phyloP scores from a whole-genome alignment of 1,140 invertebrate genomes.

The Tetragnatha versicolor region DNA sequence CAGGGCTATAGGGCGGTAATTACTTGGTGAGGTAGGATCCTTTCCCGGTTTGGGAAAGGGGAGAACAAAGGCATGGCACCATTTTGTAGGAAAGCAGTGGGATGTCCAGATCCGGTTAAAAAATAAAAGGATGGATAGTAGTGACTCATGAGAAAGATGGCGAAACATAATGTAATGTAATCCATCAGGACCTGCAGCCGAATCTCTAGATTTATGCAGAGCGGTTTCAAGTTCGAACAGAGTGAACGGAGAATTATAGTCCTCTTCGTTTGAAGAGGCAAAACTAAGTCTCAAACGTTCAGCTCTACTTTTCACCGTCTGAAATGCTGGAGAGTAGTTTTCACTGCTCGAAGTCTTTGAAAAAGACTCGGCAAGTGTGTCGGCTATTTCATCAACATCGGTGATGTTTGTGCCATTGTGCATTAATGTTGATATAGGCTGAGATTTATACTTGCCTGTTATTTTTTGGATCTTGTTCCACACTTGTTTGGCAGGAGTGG shows the following conservation, averaged over 20 bases:
- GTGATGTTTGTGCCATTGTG: neutral
- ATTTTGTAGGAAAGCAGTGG: conserved; percentile 15
- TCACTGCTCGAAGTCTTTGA: neutral
- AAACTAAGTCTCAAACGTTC: neutral
- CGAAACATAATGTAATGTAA: neutral
- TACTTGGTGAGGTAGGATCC: neutral
- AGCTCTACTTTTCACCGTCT: neutral
- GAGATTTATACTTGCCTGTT: neutral
- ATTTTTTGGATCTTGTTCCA: neutral
- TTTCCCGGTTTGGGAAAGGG: conserved; percentile 43
- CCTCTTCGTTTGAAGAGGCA: neutral
- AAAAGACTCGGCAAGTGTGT: neutral
- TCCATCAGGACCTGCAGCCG: neutral
- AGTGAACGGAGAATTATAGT: neutral
- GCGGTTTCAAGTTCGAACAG: neutral
- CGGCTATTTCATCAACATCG: neutral
- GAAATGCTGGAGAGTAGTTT: neutral
- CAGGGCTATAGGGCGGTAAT: conserved; percentile 50
- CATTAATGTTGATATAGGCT: neutral
- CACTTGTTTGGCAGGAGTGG: neutral
- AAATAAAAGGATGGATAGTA: neutral
- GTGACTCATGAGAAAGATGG: neutral
- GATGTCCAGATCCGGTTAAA: neutral
- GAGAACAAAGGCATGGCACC: conserved; percentile 43
- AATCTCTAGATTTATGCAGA: too few species aligned